These are phyloP conservation scores for Spatula clypeata DNA, from an alignment of 2,797 vertebrate species.

Conservation along the genomic window DNA sequence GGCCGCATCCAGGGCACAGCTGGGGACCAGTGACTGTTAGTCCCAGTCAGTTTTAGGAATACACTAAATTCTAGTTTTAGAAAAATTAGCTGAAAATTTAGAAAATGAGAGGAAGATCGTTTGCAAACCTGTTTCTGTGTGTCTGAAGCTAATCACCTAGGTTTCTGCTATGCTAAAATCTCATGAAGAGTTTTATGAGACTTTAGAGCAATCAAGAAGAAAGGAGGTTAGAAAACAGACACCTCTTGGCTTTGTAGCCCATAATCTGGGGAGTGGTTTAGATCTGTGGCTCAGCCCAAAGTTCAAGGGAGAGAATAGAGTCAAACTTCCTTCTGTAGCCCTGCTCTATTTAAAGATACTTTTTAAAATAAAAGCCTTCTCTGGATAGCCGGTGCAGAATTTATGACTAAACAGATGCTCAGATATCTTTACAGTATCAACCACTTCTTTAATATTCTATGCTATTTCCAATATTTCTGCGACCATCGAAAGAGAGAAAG, in stretches of 20 bases:
- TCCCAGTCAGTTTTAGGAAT: not conserved
- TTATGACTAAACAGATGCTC: not conserved
- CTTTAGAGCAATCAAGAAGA: not conserved
- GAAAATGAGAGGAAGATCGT: not conserved
- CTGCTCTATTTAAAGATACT: slow-evolving; percentile 3
- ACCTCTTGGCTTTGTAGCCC: slow-evolving; percentile 49
- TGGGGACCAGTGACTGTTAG: not conserved
- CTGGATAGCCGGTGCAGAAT: not conserved
- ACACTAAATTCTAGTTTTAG: not conserved
- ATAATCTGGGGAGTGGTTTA: slow-evolving; percentile 18
- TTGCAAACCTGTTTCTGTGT: not conserved
- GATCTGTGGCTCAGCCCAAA: slow-evolving; percentile 13
- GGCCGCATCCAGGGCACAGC: not conserved
- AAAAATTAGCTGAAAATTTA: slow-evolving; percentile 25
- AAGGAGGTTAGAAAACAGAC: slow-evolving; percentile 42
- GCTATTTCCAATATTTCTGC: not conserved
- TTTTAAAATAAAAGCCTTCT: slow-evolving; percentile 39
- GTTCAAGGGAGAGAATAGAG: not conserved
- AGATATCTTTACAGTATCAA: not conserved
- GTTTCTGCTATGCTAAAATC: not conserved
- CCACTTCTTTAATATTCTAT: not conserved
- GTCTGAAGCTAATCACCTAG: not conserved
- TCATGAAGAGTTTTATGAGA: not conserved
- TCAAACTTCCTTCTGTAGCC: not conserved
- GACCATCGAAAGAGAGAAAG: not conserved